phyloP scores from a whole-genome alignment of 1,140 invertebrate genomes.

The Drosophila asahinai region DNA sequence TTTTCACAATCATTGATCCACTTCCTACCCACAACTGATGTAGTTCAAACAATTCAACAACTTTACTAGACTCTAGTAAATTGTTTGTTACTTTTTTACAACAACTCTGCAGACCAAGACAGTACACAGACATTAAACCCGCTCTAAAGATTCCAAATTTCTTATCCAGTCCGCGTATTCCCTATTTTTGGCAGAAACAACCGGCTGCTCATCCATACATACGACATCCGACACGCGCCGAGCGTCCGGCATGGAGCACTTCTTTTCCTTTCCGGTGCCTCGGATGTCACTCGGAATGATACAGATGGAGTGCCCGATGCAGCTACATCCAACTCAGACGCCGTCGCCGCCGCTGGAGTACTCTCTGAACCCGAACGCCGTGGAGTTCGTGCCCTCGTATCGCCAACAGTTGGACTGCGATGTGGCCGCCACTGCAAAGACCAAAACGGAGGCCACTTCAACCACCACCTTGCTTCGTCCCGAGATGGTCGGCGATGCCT shows the following conservation, averaged over 20 bases:
- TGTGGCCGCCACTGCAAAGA: neutral
- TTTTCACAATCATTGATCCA: constrained; percentile 1
- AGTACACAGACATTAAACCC: constrained; percentile 3
- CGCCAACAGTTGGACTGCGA: constrained; percentile 2
- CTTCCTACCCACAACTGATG: constrained; percentile 14
- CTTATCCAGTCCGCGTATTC: constrained; percentile 12
- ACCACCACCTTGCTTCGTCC: constrained; percentile 38
- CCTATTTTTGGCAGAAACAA: constrained; percentile 3
- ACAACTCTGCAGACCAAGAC: neutral
- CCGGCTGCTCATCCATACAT: constrained; percentile 9
- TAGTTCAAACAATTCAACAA: constrained; percentile 30
- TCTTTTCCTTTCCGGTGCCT: constrained; percentile 14
- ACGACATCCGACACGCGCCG: neutral
- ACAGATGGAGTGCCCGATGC: neutral
- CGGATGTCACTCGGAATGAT: constrained; percentile 20
- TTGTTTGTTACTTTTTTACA: constrained; percentile 64
- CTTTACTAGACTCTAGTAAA: constrained; percentile 45
- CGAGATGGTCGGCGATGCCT: constrained; percentile 10
- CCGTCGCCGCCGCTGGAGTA: constrained; percentile 5
- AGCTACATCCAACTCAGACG: neutral
- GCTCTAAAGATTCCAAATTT: constrained; percentile 49
- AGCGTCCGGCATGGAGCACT: constrained; percentile 15
- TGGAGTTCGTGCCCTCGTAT: constrained; percentile 60
- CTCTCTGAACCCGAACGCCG: constrained; percentile 60
- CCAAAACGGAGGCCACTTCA: constrained; percentile 36